Evolutionary conservation across 2,797 vertebrate genomes (phyloP).

Genomic region (Pseudochromis fuscus): DNA sequence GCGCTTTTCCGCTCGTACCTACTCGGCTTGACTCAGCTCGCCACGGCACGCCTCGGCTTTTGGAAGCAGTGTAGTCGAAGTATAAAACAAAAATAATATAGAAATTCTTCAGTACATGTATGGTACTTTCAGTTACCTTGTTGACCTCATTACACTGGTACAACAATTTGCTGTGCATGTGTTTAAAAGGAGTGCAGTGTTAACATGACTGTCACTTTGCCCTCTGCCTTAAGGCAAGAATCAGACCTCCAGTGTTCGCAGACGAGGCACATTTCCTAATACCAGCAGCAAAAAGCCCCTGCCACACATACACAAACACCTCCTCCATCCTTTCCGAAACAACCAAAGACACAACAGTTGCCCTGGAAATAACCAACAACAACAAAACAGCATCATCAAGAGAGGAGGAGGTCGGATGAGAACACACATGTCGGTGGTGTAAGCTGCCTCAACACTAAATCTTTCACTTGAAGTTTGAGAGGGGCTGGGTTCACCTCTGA

Average conservation of each 20-base stretch:
- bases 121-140: too few relatives aligned
- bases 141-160: too few relatives aligned
- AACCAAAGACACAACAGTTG: constrained; percentile 76
- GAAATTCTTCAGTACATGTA: too few relatives aligned
- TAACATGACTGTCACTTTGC: constrained; percentile 26
- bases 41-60: too few relatives aligned
- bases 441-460: constrained; percentile 61
- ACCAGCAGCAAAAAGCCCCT: constrained; percentile 41
- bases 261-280: constrained; percentile 55
- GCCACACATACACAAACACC: background rate
- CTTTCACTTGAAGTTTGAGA: constrained; percentile 61
- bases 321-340: constrained; percentile 61
- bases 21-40: too few relatives aligned
- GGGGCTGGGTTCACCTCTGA: constrained; percentile 57
- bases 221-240: constrained; percentile 35
- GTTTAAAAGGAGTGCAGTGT: constrained; percentile 1
- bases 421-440: constrained; percentile 37
- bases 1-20: too few relatives aligned
- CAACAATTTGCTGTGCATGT: too few relatives aligned
- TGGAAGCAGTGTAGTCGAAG: too few relatives aligned
- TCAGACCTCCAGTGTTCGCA: constrained; percentile 48
- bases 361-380: constrained; percentile 76
- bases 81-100: too few relatives aligned
- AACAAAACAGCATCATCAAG: constrained; percentile 51
- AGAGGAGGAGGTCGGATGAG: constrained; percentile 34